phyloP scores from a whole-genome alignment of 2,113 vertebrate genomes.

The Chamaetylas fuelleborni region DNA sequence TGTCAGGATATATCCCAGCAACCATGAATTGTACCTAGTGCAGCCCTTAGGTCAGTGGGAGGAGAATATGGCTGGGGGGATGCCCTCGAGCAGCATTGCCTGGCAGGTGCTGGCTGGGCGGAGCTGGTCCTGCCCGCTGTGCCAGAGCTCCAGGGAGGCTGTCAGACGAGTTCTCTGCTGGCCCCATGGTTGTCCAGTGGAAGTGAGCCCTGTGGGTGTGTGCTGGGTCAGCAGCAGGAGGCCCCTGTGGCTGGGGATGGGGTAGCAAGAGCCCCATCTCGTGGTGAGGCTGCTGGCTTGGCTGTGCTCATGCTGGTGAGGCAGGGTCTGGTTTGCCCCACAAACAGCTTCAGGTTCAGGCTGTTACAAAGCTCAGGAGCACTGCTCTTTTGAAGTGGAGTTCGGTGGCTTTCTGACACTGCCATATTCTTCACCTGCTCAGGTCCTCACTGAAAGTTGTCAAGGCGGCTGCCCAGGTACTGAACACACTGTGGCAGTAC shows the following conservation, averaged over 20 bases:
- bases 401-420: neutral
- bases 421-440: neutral
- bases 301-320: neutral
- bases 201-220: rapidly evolving
- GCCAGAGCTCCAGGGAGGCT: neutral
- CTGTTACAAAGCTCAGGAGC: neutral
- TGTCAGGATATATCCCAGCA: neutral
- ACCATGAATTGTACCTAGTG: rapidly evolving
- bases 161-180: rapidly evolving
- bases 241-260: neutral
- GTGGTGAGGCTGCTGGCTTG: neutral
- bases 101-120: neutral
- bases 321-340: neutral
- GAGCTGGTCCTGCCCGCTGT: neutral
- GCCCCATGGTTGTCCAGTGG: rapidly evolving
- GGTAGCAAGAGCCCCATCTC: neutral
- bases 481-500: slow-evolving; percentile 98
- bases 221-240: neutral
- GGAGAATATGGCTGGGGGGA: rapidly evolving
- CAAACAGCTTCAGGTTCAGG: neutral
- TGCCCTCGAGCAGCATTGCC: rapidly evolving
- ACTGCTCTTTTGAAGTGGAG: neutral
- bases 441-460: slow-evolving; percentile 97
- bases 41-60: neutral
- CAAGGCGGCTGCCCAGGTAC: slow-evolving; percentile 94